Percentiles rank a stretch among this genome's conserved stretches.
These are phyloP conservation scores for Pseudotriccus pelzelni DNA, from an alignment of 2,797 vertebrate species.

Conservation along the genomic window DNA sequence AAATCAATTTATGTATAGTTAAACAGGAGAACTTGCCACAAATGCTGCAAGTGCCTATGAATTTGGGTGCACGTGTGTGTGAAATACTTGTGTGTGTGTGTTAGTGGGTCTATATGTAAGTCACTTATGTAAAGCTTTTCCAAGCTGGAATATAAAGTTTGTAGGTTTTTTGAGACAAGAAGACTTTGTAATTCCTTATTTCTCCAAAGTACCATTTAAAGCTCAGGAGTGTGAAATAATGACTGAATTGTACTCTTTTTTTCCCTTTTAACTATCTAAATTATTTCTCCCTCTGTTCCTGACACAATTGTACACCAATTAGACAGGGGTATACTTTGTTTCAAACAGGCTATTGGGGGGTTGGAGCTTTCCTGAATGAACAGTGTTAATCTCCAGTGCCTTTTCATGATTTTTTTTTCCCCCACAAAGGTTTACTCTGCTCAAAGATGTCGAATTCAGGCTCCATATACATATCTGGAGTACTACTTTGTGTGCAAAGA, in stretches of 20 bases:
- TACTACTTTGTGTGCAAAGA: conserved; percentile 18
- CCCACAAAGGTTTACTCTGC: conserved; percentile 56
- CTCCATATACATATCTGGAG: conserved; percentile 60
- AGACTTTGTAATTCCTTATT: not conserved
- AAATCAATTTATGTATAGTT: not conserved
- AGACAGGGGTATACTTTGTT: conserved; percentile 58
- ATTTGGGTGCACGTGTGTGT: rapidly evolving
- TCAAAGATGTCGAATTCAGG: conserved; percentile 54
- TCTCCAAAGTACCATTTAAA: not conserved
- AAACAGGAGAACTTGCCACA: not conserved
- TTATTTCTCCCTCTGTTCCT: conserved; percentile 6
- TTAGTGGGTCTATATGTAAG: not conserved
- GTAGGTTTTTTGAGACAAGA: not conserved
- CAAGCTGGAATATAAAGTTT: not conserved
- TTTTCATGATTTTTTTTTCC: conserved; percentile 60
- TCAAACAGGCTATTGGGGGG: conserved; percentile 36
- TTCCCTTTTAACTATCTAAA: conserved; percentile 6
- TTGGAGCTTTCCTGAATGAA: conserved; percentile 35
- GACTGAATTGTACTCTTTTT: not conserved
- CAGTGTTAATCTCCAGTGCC: conserved; percentile 68
- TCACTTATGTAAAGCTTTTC: not conserved
- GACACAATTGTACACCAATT: conserved; percentile 46
- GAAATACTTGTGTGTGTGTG: rapidly evolving
- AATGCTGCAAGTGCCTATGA: not conserved
- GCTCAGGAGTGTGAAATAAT: not conserved